Base-by-base conservation (phyloP, 2,113 vertebrate species). In the Chaetorhynchus papuensis region DNA sequence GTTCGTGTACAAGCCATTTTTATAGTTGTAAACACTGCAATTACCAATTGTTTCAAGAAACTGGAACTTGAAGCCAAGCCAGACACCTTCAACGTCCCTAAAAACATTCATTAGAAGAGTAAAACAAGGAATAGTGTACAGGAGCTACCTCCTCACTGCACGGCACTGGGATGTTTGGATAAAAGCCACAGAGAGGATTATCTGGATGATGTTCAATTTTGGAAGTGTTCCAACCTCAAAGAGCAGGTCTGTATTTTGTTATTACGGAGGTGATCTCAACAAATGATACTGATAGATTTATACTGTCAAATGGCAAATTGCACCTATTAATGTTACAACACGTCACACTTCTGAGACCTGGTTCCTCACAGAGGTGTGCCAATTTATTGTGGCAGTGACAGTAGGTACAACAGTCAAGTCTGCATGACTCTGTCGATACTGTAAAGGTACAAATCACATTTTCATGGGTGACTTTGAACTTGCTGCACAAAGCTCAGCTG, bases 21-120 rank as follows among this genome's bases (percentile, higher is more conserved):
- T 90, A 13, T 61, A 57, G 41, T 52, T 88, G 76, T 18, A 89
- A 95, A 83, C 87, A 81, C 78, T 91, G 70, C 85, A 84, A 93
- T 92, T 96, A 81, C 68, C 56, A 93, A 71, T 90, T 96, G 49
- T 95, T 94, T 94, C 83, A 81, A 90, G 90, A 90, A 93, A 88
- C 37, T 23, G 56, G 52, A 90, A 60, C 88, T 94, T 87, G 86
- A 95, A 92, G 41, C 56, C 77, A 59, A 92, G 71, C 60, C 76
- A 94, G 85, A 64, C 64, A 80, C 71, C 83, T 95, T 63, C 59
- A 70, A 94, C 37, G 37, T 75, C 79, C 23, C 76, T 89, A 87
- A 81, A 96, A 95, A 87, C 47, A 92, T 57, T 75, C 35, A 90
- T 74, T 88, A 90, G 68, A 52, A 41, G 41, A 93, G 42, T 52